phyloP scores from a whole-genome alignment of 2,113 vertebrate species.

The Thryonomys swinderianus region DNA sequence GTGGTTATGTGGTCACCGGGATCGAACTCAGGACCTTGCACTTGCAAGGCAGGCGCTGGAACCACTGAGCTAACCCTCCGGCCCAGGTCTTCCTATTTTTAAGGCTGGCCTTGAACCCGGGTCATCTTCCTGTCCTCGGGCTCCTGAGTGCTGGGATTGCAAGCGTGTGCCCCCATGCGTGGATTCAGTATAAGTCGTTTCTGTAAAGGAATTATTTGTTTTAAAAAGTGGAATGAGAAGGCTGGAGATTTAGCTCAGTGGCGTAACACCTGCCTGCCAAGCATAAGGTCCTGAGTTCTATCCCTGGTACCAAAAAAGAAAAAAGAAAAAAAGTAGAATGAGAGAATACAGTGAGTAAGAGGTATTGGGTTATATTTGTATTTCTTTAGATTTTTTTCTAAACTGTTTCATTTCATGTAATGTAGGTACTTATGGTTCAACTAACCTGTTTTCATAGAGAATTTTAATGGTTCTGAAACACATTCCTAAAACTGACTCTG shows the following conservation, averaged over 20 bases:
- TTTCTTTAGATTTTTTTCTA: conserved; percentile 57
- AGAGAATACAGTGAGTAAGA: neutral
- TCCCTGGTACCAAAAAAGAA: too few relatives aligned
- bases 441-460: conserved; percentile 5
- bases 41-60: too few relatives aligned
- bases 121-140: neutral
- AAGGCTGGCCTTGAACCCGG: neutral
- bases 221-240: neutral
- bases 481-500: neutral
- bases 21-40: too few relatives aligned
- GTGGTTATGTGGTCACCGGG: too few relatives aligned
- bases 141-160: neutral
- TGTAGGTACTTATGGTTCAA: conserved; percentile 23
- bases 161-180: neutral
- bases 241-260: too few relatives aligned
- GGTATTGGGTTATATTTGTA: neutral
- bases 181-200: conserved; percentile 17
- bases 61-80: neutral
- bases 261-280: too few relatives aligned
- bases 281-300: too few relatives aligned
- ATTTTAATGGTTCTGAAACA: conserved; percentile 33
- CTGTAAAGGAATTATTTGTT: neutral
- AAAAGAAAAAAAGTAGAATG: neutral
- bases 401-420: conserved; percentile 48
- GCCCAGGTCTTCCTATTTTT: too few relatives aligned